phyloP scores from a whole-genome alignment of 2,888 invertebrate species.

The Muschampia plurimacula region DNA sequence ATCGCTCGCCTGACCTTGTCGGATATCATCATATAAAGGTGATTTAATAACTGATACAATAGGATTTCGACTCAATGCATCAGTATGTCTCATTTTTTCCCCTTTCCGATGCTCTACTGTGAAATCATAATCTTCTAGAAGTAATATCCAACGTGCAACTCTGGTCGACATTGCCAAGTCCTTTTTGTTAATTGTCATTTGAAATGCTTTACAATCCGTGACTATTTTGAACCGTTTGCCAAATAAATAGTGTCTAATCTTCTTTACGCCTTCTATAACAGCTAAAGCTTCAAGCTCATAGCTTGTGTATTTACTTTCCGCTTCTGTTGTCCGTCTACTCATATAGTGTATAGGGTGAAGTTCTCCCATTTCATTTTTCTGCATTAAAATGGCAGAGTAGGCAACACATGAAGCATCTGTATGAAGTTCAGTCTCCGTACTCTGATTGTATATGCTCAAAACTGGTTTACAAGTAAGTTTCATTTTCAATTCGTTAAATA shows the following conservation, averaged over 20 bases:
- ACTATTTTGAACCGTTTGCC: neutral
- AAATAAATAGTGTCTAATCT: neutral
- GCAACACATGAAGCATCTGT: too few species aligned
- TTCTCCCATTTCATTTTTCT: neutral
- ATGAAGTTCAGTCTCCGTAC: too few species aligned
- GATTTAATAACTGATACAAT: neutral
- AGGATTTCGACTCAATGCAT: neutral
- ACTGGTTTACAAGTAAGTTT: too few species aligned
- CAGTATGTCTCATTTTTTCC: neutral
- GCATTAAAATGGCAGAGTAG: too few species aligned
- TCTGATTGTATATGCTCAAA: too few species aligned
- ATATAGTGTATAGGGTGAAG: neutral
- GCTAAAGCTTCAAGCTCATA: neutral
- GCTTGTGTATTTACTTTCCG: neutral
- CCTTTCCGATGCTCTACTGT: neutral
- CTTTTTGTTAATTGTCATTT: neutral
- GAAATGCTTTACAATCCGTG: neutral
- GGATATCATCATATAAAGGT: neutral
- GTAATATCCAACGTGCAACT: neutral
- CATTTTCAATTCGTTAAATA: neutral
- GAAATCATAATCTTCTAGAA: neutral
- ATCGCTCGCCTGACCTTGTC: neutral
- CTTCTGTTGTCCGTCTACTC: neutral
- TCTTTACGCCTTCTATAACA: neutral
- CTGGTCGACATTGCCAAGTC: neutral